Conservation (phyloP, 2,113 vertebrate genomes). For the Eonycteris spelaea region DNA sequence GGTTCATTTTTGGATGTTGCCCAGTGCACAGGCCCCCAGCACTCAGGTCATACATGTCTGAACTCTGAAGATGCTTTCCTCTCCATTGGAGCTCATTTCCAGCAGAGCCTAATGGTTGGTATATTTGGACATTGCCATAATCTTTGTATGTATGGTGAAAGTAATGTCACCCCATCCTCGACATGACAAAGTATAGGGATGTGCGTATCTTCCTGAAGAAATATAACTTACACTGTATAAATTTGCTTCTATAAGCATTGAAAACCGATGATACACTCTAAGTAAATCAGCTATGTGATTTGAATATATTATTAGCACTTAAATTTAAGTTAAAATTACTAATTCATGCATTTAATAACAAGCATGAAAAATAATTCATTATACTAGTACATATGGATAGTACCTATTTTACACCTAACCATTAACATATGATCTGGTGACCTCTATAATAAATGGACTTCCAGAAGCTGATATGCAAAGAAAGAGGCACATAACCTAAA, state of each 20-base stretch:
- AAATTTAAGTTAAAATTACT: neutral
- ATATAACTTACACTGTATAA: neutral
- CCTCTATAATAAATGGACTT: neutral
- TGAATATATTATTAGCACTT: neutral
- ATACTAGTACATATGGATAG: neutral
- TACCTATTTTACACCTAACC: neutral
- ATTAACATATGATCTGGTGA: neutral
- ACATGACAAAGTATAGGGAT: neutral
- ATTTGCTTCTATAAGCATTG: neutral
- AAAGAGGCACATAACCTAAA: neutral
- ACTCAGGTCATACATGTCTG: neutral
- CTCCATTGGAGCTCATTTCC: neutral
- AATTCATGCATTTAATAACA: neutral
- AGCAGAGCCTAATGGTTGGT: neutral
- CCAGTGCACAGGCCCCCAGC: neutral
- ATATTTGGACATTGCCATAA: neutral
- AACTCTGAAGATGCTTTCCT: neutral
- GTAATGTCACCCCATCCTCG: neutral
- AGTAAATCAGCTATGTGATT: neutral
- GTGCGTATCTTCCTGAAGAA: neutral
- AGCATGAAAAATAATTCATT: neutral
- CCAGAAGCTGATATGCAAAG: neutral
- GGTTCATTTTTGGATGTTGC: neutral
- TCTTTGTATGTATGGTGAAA: neutral
- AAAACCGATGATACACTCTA: neutral